Conservation (phyloP, 2,113 vertebrate genomes). For the Poeciliopsis turrubarensis region DNA sequence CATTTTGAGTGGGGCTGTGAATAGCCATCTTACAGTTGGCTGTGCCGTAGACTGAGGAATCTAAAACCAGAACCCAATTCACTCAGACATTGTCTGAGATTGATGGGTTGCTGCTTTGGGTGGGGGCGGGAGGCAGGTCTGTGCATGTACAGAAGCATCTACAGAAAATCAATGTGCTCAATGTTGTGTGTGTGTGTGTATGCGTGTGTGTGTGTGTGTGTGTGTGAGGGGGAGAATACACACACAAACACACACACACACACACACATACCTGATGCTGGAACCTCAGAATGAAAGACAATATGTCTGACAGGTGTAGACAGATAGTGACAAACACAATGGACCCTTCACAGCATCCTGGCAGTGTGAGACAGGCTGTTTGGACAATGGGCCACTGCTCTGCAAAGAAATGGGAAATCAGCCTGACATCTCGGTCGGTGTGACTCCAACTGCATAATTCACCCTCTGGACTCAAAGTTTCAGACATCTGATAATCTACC, state of each 20-base stretch:
- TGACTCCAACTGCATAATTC: neutral
- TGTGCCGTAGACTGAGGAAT: constrained; percentile 6
- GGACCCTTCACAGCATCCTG: constrained; percentile 41
- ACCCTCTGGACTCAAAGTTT: neutral
- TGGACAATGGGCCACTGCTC: constrained; percentile 27
- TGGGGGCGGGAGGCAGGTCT: neutral
- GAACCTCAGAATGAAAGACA: constrained; percentile 39
- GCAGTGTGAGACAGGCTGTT: constrained; percentile 34
- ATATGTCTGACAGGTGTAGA: constrained; percentile 52
- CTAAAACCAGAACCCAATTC: constrained; percentile 27
- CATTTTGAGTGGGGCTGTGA: constrained; percentile 20
- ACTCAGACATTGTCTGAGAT: constrained; percentile 4
- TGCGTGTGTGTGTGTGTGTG: neutral
- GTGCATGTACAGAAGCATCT: constrained; percentile 5
- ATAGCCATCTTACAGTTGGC: constrained; percentile 10
- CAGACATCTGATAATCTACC: neutral
- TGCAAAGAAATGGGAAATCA: constrained; percentile 16
- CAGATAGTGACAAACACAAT: constrained; percentile 62
- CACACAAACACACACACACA: constrained; percentile 8
- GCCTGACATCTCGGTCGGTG: constrained; percentile 29
- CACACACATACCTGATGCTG: constrained; percentile 12
- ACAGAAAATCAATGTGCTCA: constrained; percentile 25
- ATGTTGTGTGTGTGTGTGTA: neutral
- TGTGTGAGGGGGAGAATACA: neutral
- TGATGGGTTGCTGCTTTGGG: constrained; percentile 40